Evolutionary conservation across 2,888 invertebrate species (phyloP), one percentile per base, ranked within the genome.

Genomic region (Leptarthrus brevirostris): DNA sequence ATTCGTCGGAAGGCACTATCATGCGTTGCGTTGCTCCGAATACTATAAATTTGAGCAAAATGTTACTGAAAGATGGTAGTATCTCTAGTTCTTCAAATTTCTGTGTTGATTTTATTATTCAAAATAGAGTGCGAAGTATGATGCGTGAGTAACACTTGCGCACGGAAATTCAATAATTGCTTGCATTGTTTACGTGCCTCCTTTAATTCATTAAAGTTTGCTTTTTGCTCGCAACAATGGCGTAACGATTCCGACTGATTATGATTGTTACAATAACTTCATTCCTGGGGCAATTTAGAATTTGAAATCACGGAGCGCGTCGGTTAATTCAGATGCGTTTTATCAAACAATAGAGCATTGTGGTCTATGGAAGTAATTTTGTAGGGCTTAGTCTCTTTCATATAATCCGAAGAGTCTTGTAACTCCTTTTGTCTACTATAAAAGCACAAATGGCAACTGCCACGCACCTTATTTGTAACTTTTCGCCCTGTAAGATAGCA

Each of bases 221-320:
- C 30, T 5, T 30, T 5, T 3, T 8, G 30, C 30, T 30, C 36
- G 12, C 47, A 47, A 47, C 12, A 14, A 47, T 14, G 12, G 5
- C 47, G 30, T 8, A 8, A 8, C n/a, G n/a, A 47, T 12, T 47
- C 47, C 3, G 12, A 40, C 10, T 18, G 18, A 49, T 49, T 49
- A 49, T 20, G 49, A 49, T 49, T 49, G 20, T 12, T 5, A 49
- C 49, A 49, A 49, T 49, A 49, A 49, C n/a, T 47, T 47, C 47
- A 47, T 47, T 14, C 47, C 12, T 16, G 3, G 12, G 8, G 18
- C 12, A 49, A 3, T 49, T 49, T 40, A 40, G 18, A 22, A 16
- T 44, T 40, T 61, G 61, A 44, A 61, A n/a, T 47, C 40, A 44
- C 22, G n/a, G 24, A 64, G 47, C 47, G 44, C 44, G 14, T 64